phyloP scores from a whole-genome alignment of 2,888 invertebrate genomes.

The Thymelicus sylvestris region DNA sequence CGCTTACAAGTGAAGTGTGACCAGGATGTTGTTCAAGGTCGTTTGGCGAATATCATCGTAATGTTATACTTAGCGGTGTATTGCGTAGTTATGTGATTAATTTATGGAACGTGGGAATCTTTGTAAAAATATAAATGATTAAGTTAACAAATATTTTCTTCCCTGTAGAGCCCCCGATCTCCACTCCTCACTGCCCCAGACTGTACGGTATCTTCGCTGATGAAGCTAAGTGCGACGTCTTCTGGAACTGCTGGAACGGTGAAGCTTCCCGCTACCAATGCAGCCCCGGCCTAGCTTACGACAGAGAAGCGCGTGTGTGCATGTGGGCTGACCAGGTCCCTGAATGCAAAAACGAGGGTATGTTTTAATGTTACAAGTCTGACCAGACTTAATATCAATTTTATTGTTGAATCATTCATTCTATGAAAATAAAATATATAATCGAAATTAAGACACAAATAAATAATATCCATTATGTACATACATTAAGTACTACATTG shows the following conservation, averaged over 20 bases:
- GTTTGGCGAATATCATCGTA: slow-evolving; percentile 39
- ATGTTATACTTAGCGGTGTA: slow-evolving; percentile 17
- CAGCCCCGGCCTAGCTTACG: slow-evolving; percentile 97
- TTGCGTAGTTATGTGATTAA: too few species aligned
- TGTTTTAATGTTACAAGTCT: slow-evolving; percentile 43
- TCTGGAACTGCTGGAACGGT: slow-evolving; percentile 99
- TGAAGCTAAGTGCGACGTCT: slow-evolving; percentile 94
- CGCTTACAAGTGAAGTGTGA: slow-evolving; percentile 48
- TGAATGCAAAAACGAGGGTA: slow-evolving; percentile 95
- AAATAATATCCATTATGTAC: too few species aligned
- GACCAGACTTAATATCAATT: too few species aligned
- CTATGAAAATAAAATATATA: too few species aligned
- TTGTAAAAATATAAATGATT: too few species aligned
- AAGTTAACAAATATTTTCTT: slow-evolving; percentile 4
- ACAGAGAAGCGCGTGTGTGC: slow-evolving; percentile 96
- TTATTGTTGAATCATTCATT: too few species aligned
- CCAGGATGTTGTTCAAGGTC: slow-evolving; percentile 76
- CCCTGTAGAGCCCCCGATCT: slow-evolving; percentile 90
- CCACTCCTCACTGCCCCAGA: slow-evolving; percentile 92
- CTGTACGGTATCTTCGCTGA: slow-evolving; percentile 97
- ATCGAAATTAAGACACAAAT: too few species aligned
- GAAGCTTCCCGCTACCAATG: slow-evolving; percentile 97
- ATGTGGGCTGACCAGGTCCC: slow-evolving; percentile 99
- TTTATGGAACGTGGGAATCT: too few species aligned
- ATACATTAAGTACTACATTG: too few species aligned